Base-by-base conservation (phyloP, 2,888 invertebrate genomes). In the Geophilus truncorum region DNA sequence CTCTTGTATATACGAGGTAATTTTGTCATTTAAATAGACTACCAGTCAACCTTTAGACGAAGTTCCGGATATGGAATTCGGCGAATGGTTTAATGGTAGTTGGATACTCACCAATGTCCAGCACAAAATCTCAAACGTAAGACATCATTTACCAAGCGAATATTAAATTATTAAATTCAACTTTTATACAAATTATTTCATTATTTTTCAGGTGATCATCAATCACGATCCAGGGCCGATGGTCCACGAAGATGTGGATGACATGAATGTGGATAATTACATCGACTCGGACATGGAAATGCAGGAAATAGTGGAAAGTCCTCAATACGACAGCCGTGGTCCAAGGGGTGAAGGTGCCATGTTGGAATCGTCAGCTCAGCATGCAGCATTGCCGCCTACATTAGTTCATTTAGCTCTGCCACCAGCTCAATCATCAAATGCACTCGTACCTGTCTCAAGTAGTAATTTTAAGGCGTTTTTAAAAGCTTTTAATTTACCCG, bases 1-100 rank as follows among this genome's bases (percentile, higher is more conserved):
- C n/a, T n/a, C n/a, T n/a, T n/a, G n/a, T n/a, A n/a, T n/a, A n/a
- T n/a, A n/a, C n/a, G n/a, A n/a, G n/a, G n/a, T n/a, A n/a, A n/a
- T n/a, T n/a, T n/a, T n/a, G n/a, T n/a, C 9, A 1, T 57, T 18
- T 21, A 18, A 21, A 23, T 30, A 80, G 80, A 80, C 80, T 6
- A 80, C 80, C 32, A 70, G 30, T n/a, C 80, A 80, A 32, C 80
- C 75, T 1, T 32, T 80, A 18, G 82, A 83, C 12, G 84, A 83
- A 57, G 87, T 86, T 0, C 84, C 84, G 57, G 87, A 88, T 83
- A 83, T 85, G 76, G 84, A 86, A 34, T 86, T 86, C 80, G 82
- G 84, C 34, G 85, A 85, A 28, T 88, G 88, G 88, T 88, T 87
- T 83, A 84, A 86, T 7, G 85, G 85, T 10, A 84, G 84, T 77